Percentiles rank a stretch among this genome's conserved stretches.
Conservation (phyloP, 2,888 invertebrate genomes). For the Chaetoderma sp. region DNA sequence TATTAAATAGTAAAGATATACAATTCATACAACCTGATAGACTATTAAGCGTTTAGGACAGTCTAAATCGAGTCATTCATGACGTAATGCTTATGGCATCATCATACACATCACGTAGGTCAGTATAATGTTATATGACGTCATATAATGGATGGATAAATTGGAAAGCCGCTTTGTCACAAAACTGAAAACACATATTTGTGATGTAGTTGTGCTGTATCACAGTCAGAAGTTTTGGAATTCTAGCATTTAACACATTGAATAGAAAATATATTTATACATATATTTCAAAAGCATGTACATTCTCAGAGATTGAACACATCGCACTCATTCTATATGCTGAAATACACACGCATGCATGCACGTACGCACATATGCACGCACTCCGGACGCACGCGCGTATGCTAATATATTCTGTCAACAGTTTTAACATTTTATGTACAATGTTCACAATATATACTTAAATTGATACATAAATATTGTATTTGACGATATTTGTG, state of each 20-base stretch:
- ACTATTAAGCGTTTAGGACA: too few relatives aligned
- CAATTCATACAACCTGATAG: too few relatives aligned
- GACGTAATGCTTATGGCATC: too few relatives aligned
- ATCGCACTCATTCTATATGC: too few relatives aligned
- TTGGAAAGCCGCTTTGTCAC: neutral
- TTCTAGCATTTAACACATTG: neutral
- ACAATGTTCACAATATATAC: neutral
- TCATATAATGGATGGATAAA: too few relatives aligned
- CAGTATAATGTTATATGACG: too few relatives aligned
- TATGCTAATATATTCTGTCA: too few relatives aligned
- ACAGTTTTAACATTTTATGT: neutral
- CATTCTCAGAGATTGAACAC: too few relatives aligned
- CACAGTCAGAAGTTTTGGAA: neutral
- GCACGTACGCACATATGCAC: neutral
- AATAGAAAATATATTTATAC: neutral
- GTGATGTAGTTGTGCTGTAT: neutral
- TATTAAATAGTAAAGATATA: too few relatives aligned
- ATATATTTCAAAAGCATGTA: too few relatives aligned
- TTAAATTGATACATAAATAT: neutral
- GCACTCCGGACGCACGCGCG: neutral
- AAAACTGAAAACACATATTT: neutral
- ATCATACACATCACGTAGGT: too few relatives aligned
- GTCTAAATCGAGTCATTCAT: too few relatives aligned
- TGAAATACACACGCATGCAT: neutral
- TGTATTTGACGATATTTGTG: neutral